phyloP scores from a whole-genome alignment of 2,797 vertebrate genomes.

The Avahi laniger region DNA sequence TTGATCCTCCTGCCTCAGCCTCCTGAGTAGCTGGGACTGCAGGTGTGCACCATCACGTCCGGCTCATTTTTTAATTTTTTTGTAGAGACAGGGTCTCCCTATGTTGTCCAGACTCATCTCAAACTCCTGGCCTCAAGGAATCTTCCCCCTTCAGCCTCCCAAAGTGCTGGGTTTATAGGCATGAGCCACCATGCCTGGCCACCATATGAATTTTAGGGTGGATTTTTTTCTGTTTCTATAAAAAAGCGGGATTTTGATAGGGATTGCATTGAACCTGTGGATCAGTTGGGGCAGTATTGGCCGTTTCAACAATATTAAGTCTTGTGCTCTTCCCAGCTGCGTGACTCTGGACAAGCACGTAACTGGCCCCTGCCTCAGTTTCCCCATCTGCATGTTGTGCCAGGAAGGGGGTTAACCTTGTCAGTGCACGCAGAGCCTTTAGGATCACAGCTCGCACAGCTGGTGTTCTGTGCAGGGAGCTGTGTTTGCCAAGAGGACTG shows the following conservation, averaged over 20 bases:
- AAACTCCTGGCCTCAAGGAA: too few species aligned
- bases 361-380: not conserved
- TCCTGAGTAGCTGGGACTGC: too few species aligned
- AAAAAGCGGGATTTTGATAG: not conserved
- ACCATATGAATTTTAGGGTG: not conserved
- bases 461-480: not conserved
- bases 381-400: not conserved
- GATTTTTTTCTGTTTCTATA: conserved; percentile 2
- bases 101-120: too few species aligned
- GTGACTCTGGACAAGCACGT: not conserved
- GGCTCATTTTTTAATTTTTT: too few species aligned
- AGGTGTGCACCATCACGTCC: too few species aligned
- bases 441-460: not conserved
- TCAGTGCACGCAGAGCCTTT: not conserved
- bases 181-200: too few species aligned
- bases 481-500: not conserved
- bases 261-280: not conserved
- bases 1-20: too few species aligned
- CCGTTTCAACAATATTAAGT: not conserved
- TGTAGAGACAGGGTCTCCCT: too few species aligned
- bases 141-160: too few species aligned
- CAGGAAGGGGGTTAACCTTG: not conserved
- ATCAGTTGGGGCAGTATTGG: not conserved
- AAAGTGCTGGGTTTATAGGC: too few species aligned
- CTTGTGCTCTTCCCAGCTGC: not conserved